phyloP scores from a whole-genome alignment of 2,113 vertebrate species.

The Syngnathoides biaculeatus region DNA sequence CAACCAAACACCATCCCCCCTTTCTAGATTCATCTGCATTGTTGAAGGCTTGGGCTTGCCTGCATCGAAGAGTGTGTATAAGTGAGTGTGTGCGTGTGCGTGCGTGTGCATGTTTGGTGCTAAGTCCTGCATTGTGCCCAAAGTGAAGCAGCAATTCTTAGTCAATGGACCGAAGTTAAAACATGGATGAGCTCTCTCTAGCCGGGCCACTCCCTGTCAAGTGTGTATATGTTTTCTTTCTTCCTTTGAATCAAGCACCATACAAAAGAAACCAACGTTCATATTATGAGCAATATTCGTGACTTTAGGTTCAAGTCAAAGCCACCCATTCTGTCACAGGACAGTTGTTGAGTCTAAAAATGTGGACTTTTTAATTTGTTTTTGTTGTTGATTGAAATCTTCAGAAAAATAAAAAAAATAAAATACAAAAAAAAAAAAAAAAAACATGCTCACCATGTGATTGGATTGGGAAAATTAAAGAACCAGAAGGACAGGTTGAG shows the following conservation, averaged over 20 bases:
- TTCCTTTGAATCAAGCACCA: background rate
- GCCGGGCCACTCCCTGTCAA: conserved; percentile 40
- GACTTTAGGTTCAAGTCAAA: background rate
- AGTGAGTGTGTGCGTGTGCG: background rate
- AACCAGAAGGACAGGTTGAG: conserved; percentile 54
- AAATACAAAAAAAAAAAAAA: conserved; percentile 18
- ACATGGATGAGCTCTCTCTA: conserved; percentile 48
- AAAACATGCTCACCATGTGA: conserved; percentile 25
- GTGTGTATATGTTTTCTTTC: background rate
- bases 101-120: conserved; percentile 17
- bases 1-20: background rate
- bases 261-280: background rate
- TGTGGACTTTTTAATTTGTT: background rate
- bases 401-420: conserved; percentile 24
- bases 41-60: conserved; percentile 37
- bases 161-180: conserved; percentile 62
- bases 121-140: conserved; percentile 61
- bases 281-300: conserved; percentile 13
- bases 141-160: conserved; percentile 55
- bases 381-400: background rate
- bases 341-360: background rate
- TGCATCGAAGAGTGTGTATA: conserved; percentile 11
- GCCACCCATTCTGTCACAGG: background rate
- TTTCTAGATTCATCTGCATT: conserved; percentile 54
- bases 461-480: conserved; percentile 22